Base-by-base conservation (phyloP, 2,888 invertebrate genomes). In the Gymnoscelis rufifasciata region DNA sequence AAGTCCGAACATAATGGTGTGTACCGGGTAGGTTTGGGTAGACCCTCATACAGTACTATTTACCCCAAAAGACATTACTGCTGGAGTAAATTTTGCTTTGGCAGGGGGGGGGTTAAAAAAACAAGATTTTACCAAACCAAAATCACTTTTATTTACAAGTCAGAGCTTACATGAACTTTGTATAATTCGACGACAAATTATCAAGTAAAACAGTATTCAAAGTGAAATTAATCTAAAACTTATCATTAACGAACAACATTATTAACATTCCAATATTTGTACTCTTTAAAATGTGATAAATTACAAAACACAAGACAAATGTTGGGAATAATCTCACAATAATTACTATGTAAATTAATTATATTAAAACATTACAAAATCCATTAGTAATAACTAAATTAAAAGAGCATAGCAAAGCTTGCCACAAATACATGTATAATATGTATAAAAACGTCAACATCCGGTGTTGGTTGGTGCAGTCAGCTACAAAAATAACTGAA, bases 211-310 rank as follows among this genome's bases (percentile, higher is more conserved):
- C 78, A 78, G 71, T 71, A 72, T 78, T 82, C 76, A 81, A 84
- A 84, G 75, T 69, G 74, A 72, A 75, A 81, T 82, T 84, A 86
- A 67, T 84, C 83, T 84, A 86, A 84, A 86, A 83, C 83, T 81
- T 83, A 84, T 54, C 66, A 78, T 79, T 81, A 84, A 71, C 68
- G 78, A 87, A 84, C 83, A 87, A 87, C 81, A 83, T 83, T 83
- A 83, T 83, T 83, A 87, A 87, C 87, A 83, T 83, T 83, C 84
- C 83, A 83, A 87, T 86, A 87, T 81, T 87, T 84, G 83, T 87
- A 86, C 86, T 86, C 84, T 86, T 56, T 84, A 84, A 86, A 86
- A 84, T 83, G 83, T 82, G 82, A 86, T 86, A 87, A 87, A 86
- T 86, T 84, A 87, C 83, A 84, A 87, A 86, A 83, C 80, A 77